Evolutionary conservation across 2,797 vertebrate genomes (phyloP), one percentile per base, ranked within the genome.

Genomic region (Erethizon dorsatum): DNA sequence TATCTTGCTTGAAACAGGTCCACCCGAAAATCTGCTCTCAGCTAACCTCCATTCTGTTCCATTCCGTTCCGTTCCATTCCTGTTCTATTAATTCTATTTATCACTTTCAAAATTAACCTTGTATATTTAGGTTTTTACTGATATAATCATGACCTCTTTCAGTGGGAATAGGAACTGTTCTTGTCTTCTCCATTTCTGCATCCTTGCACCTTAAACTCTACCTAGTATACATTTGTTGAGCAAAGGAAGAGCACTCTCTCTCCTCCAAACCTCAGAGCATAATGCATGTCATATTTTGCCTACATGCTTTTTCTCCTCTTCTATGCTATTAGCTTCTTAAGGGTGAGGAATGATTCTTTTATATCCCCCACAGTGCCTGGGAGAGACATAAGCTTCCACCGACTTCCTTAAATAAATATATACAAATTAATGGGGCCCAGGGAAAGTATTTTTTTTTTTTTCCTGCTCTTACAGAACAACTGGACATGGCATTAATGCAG

Each of bases 351-450:
- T 50, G 79, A 83, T 41, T 93, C 41, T 24, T 65, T 85, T 37
- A 69, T 47, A 69, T 57, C 37, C 41, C 61, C 79, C 59, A 41
- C n/a, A 82, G 22, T 52, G 52, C 57, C 73, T 41, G 22, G 61
- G 52, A 95, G 69, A 87, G 61, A 79, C 41, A 37, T 7, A 31
- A 37, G n/a, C 41, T 73, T 92, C 78, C 31, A 6, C 41, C 73
- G 71, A 57, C 78, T 61, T 90, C 88, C 79, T 3, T 84, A 45
- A 95, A 85, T 52, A 65, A 88, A 57, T 82, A 89, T 54, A 86
- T 83, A 90, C 80, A 95, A 95, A 97, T 52, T 83, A 95, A 80
- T 71, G 79, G 33, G 82, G 83, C 79, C 47, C 9, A 88, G 41
- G 57, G 5, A 82, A 22, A 63, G 50, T 11, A n/a, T n/a, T n/a